Conservation (phyloP, 2,888 invertebrate genomes). For the Drosophila mulleri region DNA sequence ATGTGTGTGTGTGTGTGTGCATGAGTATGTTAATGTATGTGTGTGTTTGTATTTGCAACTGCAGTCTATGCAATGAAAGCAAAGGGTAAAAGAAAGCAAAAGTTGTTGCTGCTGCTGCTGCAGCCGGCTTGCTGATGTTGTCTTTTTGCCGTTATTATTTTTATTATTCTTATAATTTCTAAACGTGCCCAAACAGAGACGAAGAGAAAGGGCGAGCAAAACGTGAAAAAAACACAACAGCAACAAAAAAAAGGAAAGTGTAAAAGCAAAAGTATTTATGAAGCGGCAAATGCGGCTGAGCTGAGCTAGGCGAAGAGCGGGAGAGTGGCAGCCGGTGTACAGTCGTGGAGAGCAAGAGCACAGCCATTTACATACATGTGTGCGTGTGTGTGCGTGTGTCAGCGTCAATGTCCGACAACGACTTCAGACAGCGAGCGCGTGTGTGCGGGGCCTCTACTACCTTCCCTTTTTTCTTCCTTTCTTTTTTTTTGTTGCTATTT, state of each 20-base stretch:
- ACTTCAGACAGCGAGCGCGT: conserved; percentile 39
- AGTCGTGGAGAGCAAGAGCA: conserved; percentile 2
- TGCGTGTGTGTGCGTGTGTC: conserved; percentile 27
- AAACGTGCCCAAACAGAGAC: conserved; percentile 10
- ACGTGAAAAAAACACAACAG: neutral
- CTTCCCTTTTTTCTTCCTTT: conserved; percentile 28
- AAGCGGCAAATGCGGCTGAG: conserved; percentile 67
- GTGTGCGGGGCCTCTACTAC: conserved; percentile 8
- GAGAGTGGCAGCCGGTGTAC: neutral
- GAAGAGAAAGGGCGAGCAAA: neutral
- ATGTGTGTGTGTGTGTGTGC: conserved; percentile 4
- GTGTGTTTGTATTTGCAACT: conserved; percentile 6
- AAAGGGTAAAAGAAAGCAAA: conserved; percentile 70
- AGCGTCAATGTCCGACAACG: conserved; percentile 69
- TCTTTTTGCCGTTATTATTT: conserved; percentile 54
- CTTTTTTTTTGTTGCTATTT: conserved; percentile 39
- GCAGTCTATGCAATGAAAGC: conserved; percentile 28
- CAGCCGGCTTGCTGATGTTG: conserved; percentile 45
- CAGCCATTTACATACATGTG: conserved; percentile 20
- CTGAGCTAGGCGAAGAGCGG: conserved; percentile 36
- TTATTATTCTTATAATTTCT: conserved; percentile 56
- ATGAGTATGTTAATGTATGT: conserved; percentile 2
- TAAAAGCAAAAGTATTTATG: conserved; percentile 80
- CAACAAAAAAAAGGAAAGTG: conserved; percentile 69
- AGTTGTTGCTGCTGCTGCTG: conserved; percentile 62